A percentile compares a stretch with the other conserved stretches of the same genome.
phyloP scores from a whole-genome alignment of 2,797 vertebrate genomes.

The Hapalemur alaotrensis region DNA sequence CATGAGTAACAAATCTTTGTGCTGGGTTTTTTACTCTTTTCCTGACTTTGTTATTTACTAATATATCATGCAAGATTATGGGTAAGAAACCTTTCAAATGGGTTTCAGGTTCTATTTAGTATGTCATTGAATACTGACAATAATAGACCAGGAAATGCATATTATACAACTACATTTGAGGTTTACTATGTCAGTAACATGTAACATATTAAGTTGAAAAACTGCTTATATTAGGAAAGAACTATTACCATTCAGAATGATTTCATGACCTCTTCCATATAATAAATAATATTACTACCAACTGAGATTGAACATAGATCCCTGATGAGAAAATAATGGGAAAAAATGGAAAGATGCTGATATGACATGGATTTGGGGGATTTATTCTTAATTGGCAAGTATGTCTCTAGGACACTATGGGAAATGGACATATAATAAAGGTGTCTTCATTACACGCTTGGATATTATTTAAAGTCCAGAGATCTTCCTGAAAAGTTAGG shows the following conservation, averaged over 20 bases:
- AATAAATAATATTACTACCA: neutral
- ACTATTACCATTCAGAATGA: slow-evolving; percentile 49
- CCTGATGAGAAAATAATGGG: neutral
- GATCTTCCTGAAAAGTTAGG: neutral
- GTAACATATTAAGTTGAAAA: slow-evolving; percentile 73
- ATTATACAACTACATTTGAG: slow-evolving; percentile 74
- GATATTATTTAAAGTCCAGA: neutral
- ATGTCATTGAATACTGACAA: neutral
- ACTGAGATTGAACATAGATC: neutral
- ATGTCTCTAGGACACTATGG: neutral
- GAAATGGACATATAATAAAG: neutral
- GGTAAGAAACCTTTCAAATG: neutral
- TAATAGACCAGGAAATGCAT: neutral
- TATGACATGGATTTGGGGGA: neutral
- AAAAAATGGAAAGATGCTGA: neutral
- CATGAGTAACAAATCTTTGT: slow-evolving; percentile 74
- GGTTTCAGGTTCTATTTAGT: neutral
- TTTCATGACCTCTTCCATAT: neutral
- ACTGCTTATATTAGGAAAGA: slow-evolving; percentile 65
- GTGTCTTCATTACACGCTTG: neutral
- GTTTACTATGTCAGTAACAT: slow-evolving; percentile 75
- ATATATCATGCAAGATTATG: neutral
- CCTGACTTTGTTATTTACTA: neutral
- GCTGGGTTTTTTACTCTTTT: slow-evolving; percentile 40
- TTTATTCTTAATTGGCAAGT: neutral